Conservation (phyloP, 2,888 invertebrate species). For the Thecophora atra region DNA sequence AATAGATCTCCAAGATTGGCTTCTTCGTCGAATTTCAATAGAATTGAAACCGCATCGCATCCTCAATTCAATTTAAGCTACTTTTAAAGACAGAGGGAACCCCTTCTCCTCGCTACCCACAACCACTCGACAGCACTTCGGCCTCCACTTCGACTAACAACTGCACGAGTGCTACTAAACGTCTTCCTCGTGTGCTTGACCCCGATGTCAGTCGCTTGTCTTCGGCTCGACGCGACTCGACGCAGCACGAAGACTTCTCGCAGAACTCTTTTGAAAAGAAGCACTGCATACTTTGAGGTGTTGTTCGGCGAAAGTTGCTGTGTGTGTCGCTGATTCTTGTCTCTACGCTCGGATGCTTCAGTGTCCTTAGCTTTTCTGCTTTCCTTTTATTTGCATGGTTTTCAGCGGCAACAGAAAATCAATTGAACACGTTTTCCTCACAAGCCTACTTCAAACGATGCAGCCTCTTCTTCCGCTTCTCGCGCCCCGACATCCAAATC, state of each 20-base stretch:
- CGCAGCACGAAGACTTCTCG: not conserved
- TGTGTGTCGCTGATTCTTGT: not conserved
- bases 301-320: not conserved
- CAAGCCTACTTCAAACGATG: conserved; percentile 23
- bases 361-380: conserved; percentile 11
- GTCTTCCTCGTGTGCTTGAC: conserved; percentile 13
- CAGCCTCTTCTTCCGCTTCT: not conserved
- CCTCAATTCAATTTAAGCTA: not conserved
- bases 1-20: not conserved
- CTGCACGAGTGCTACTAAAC: conserved; percentile 9
- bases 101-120: not conserved
- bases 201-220: not conserved
- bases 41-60: not conserved
- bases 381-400: not conserved
- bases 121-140: not conserved
- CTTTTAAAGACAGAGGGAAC: not conserved
- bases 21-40: not conserved
- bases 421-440: conserved; percentile 36
- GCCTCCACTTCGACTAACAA: not conserved
- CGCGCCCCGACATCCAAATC: not conserved
- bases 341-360: not conserved
- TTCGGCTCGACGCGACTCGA: not conserved
- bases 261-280: not conserved
- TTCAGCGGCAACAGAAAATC: conserved; percentile 20
- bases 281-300: not conserved